phyloP scores from a whole-genome alignment of 35 echinoderm and acorn worm species.

The Hemicentrotus pulcherrimus region DNA sequence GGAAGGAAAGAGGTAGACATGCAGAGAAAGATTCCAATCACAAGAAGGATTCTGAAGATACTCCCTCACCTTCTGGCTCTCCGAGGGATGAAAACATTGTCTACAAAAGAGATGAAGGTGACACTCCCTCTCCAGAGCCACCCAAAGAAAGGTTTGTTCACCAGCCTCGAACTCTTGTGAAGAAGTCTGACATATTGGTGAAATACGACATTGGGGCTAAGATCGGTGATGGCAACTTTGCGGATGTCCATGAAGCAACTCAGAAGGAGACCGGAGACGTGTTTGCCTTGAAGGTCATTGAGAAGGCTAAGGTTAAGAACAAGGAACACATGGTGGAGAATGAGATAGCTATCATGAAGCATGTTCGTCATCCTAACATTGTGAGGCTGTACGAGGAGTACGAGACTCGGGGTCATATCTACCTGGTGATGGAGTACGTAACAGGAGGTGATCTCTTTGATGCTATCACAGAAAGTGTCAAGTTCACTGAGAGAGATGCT shows the following conservation, averaged over 20 bases:
- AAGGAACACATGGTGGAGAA: slow-evolving; percentile 99
- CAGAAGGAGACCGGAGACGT: slow-evolving; percentile 69
- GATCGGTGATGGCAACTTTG: slow-evolving; percentile 97
- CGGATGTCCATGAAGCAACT: slow-evolving; percentile 79
- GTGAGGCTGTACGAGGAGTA: slow-evolving; percentile 90
- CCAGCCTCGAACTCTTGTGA: slow-evolving; percentile 55
- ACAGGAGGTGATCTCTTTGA: slow-evolving; percentile 95
- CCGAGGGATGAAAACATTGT: not conserved
- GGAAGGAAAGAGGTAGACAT: not conserved
- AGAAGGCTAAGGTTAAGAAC: slow-evolving; percentile 85
- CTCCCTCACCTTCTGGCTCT: not conserved
- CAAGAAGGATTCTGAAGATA: not conserved
- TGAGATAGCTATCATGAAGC: slow-evolving; percentile 94
- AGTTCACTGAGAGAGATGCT: slow-evolving; percentile 96
- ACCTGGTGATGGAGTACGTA: slow-evolving; percentile 95
- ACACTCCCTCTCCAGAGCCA: not conserved
- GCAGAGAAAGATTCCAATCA: not conserved
- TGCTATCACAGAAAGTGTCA: slow-evolving; percentile 97
- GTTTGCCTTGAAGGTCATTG: slow-evolving; percentile 95
- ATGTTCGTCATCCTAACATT: slow-evolving; percentile 94
- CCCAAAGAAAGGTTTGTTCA: slow-evolving; percentile 20
- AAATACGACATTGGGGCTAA: slow-evolving; percentile 85
- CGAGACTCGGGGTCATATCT: slow-evolving; percentile 89
- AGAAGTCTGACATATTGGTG: slow-evolving; percentile 74
- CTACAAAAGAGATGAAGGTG: slow-evolving; percentile 20